Conservation (phyloP, 2,113 vertebrate genomes). For the Ctenodactylus gundi region DNA sequence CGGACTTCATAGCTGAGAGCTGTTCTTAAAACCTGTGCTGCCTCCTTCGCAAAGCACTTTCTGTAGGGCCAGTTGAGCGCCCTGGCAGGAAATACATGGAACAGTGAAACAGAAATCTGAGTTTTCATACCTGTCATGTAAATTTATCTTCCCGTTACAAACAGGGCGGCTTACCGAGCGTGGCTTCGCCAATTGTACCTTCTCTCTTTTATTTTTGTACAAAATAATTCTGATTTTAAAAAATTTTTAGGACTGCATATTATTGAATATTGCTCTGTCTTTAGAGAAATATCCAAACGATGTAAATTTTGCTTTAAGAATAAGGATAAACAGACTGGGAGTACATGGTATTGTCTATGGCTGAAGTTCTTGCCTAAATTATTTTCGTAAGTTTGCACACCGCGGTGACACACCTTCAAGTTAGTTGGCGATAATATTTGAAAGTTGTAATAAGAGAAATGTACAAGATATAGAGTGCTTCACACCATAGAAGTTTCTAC, state of each 20-base stretch:
- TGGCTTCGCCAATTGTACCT: background rate
- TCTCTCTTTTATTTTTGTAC: too few relatives aligned
- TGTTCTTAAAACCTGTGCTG: background rate
- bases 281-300: slow-evolving; percentile 6
- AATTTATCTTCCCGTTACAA: background rate
- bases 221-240: too few relatives aligned
- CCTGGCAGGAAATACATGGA: background rate
- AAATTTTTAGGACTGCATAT: background rate
- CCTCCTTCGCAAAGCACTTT: background rate
- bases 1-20: background rate
- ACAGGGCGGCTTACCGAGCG: background rate
- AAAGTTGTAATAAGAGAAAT: background rate
- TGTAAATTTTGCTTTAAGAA: slow-evolving; percentile 22
- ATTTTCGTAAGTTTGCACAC: background rate
- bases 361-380: slow-evolving; percentile 34
- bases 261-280: background rate
- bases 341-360: background rate
- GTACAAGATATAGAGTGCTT: background rate
- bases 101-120: background rate
- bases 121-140: background rate
- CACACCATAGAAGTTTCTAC: background rate
- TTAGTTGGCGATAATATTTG: background rate
- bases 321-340: background rate
- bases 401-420: background rate
- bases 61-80: background rate